A percentile compares a stretch with the other conserved stretches of the same genome.
phyloP scores from a whole-genome alignment of 53 echinoderm and acorn worm species.

The Echinarachnius parma region DNA sequence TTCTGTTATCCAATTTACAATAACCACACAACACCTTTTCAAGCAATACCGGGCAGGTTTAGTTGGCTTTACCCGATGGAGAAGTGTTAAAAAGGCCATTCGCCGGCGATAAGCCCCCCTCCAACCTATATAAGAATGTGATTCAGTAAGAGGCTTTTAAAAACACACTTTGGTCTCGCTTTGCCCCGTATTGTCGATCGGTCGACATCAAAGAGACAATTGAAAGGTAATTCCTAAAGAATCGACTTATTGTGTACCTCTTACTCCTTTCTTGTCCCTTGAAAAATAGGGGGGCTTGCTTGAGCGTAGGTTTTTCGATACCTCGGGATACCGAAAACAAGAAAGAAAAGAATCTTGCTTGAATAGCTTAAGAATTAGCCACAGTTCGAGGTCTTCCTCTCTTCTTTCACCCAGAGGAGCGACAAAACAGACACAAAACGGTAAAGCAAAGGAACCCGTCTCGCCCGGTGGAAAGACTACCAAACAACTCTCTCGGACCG shows the following conservation, averaged over 20 bases:
- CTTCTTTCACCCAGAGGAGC: too few relatives aligned
- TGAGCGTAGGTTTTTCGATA: constrained; percentile 30
- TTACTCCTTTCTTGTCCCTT: not conserved
- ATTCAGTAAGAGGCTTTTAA: constrained; percentile 40
- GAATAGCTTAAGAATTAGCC: constrained; percentile 32
- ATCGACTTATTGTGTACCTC: constrained; percentile 18
- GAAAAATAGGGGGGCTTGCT: too few relatives aligned
- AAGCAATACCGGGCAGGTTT: not conserved
- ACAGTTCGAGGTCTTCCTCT: not conserved
- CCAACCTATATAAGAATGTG: constrained; percentile 7
- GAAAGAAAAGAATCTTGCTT: constrained; percentile 1
- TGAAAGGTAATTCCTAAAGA: constrained; percentile 35
- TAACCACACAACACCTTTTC: constrained; percentile 30
- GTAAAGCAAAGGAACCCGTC: too few relatives aligned
- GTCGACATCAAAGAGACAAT: constrained; percentile 44
- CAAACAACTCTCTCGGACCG: too few relatives aligned
- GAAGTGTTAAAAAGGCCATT: constrained; percentile 15
- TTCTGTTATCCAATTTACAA: constrained; percentile 50
- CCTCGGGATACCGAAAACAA: not conserved
- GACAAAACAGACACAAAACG: too few relatives aligned
- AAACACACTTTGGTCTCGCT: constrained; percentile 41
- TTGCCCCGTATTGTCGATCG: constrained; percentile 18
- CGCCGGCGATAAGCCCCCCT: not conserved
- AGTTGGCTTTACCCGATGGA: constrained; percentile 1
- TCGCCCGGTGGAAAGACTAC: too few relatives aligned